These are phyloP conservation scores for Cephonodes hylas DNA, from an alignment of 2,888 invertebrate genomes.

Conservation along the genomic window DNA sequence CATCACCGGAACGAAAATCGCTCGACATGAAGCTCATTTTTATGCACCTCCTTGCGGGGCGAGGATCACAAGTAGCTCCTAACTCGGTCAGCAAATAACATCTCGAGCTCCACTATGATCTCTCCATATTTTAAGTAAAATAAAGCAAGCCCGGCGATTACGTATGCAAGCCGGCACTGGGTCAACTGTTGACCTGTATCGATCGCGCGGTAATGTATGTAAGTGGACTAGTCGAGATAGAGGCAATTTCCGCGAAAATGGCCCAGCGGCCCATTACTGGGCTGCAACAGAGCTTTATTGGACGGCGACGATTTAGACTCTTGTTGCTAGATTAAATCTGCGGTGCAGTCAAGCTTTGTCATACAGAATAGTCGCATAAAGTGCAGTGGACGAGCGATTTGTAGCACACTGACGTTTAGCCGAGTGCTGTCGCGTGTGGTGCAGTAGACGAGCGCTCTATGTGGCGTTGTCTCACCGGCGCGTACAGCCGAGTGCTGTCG, in stretches of 20 bases:
- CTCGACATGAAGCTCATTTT: neutral
- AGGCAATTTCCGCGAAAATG: constrained; percentile 15
- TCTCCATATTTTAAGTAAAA: constrained; percentile 13
- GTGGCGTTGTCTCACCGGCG: no score
- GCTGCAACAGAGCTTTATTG: constrained; percentile 9
- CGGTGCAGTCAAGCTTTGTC: neutral
- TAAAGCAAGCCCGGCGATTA: constrained; percentile 14
- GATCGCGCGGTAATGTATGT: constrained; percentile 18
- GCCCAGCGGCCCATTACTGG: constrained; percentile 10
- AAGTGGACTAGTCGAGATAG: constrained; percentile 16
- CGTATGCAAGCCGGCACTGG: constrained; percentile 14
- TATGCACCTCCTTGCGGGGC: neutral
- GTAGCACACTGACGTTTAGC: no score
- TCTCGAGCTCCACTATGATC: neutral
- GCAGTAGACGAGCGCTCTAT: neutral
- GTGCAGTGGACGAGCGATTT: neutral
- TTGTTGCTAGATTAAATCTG: constrained; percentile 6
- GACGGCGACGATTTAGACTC: constrained; percentile 3
- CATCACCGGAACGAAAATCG: neutral
- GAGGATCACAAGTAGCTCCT: neutral
- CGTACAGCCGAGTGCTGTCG: neutral
- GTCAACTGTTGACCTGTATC: constrained; percentile 16
- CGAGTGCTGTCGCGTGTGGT: neutral
- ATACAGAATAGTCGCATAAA: neutral
- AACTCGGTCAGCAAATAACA: constrained; percentile 2